These are phyloP conservation scores for Gandaritis pyraliata DNA, from an alignment of 2,888 invertebrate genomes.

Conservation along the genomic window DNA sequence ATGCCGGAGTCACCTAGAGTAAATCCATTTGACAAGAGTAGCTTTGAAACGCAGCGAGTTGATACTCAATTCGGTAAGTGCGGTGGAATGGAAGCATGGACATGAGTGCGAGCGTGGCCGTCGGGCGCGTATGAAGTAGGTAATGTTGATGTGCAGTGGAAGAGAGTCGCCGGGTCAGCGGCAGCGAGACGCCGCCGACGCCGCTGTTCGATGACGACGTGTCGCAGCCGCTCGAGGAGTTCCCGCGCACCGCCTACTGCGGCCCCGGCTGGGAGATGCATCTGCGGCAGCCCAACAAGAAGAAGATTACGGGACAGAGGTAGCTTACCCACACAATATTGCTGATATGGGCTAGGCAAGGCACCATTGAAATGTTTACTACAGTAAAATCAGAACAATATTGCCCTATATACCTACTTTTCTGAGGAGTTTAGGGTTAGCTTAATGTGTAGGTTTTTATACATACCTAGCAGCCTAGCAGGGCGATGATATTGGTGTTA, in stretches of 20 bases:
- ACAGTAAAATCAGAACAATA: too few species aligned
- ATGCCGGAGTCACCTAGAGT: constrained; percentile 86
- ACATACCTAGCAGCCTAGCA: too few species aligned
- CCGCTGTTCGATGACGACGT: constrained; percentile 97
- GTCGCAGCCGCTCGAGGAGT: constrained; percentile 95
- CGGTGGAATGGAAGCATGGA: too few species aligned
- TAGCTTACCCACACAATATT: too few species aligned
- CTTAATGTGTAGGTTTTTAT: too few species aligned
- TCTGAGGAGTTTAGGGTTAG: too few species aligned
- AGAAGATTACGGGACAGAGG: constrained; percentile 96
- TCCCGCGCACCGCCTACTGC: constrained; percentile 90
- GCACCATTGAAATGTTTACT: too few species aligned
- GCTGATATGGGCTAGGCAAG: too few species aligned
- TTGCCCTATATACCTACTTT: too few species aligned
- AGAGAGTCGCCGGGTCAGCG: constrained; percentile 53
- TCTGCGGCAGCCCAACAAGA: constrained; percentile 97
- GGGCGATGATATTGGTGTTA: too few species aligned
- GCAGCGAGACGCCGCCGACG: constrained; percentile 92
- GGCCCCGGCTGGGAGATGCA: constrained; percentile 99
- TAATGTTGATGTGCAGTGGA: constrained; percentile 35
- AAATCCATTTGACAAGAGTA: constrained; percentile 91
- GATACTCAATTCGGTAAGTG: constrained; percentile 46
- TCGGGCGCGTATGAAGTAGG: too few species aligned
- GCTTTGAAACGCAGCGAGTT: constrained; percentile 66
- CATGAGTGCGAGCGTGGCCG: too few species aligned